These are phyloP conservation scores for Ciona savignyi DNA, from an alignment of 23 tunicate genomes.

Conservation along the genomic window DNA sequence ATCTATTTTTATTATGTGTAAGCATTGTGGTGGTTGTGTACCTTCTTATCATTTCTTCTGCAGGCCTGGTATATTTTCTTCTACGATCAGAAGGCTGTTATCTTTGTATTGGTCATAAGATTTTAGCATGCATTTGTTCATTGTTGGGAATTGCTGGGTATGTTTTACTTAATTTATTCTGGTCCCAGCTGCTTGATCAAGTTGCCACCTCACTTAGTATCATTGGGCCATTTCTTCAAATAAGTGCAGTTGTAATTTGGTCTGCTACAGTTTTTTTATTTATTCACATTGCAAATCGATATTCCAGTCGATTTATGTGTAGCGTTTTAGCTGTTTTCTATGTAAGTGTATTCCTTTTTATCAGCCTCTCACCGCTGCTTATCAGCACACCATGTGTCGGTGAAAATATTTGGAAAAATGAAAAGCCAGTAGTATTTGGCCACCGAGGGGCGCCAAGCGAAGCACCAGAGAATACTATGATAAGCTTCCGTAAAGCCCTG, in stretches of 20 bases:
- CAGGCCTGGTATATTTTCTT: conserved; percentile 22
- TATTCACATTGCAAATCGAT: not conserved
- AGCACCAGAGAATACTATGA: conserved; percentile 82
- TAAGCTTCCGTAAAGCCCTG: conserved; percentile 44
- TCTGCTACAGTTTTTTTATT: conserved; percentile 16
- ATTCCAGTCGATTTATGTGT: not conserved
- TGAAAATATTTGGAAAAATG: not conserved
- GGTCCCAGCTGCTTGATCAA: conserved; percentile 32
- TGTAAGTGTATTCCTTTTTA: conserved; percentile 19
- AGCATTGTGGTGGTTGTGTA: conserved; percentile 18
- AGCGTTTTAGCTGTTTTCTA: not conserved
- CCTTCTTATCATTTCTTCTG: not conserved
- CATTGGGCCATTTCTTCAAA: conserved; percentile 58
- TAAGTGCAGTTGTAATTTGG: conserved; percentile 31
- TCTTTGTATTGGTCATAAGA: conserved; percentile 35
- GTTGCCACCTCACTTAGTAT: conserved; percentile 40
- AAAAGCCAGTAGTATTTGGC: conserved; percentile 59
- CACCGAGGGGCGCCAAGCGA: conserved; percentile 43
- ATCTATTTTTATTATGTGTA: conserved; percentile 21
- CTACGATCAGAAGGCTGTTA: not conserved
- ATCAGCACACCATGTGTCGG: conserved; percentile 66
- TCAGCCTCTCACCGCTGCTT: conserved; percentile 35
- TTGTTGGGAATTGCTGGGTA: conserved; percentile 20
- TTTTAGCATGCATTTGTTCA: not conserved
- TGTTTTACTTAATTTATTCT: conserved; percentile 10